Evolutionary conservation across 2,888 invertebrate genomes (phyloP).

Genomic region (Pterostichus niger): DNA sequence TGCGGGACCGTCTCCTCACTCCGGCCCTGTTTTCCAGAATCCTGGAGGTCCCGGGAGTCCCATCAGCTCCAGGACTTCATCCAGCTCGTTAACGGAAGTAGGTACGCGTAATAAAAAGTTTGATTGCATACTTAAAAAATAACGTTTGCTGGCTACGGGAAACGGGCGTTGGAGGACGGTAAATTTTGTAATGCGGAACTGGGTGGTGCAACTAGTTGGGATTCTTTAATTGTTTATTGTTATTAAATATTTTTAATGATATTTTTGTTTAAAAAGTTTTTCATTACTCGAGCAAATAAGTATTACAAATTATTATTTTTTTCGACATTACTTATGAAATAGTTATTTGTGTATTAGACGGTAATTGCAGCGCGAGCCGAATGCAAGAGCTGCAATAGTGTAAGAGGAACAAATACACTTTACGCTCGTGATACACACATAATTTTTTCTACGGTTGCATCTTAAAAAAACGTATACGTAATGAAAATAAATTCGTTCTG

Average conservation of each 20-base stretch:
- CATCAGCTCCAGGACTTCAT: conserved; percentile 71
- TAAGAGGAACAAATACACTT: no score
- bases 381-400: no score
- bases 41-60: conserved; percentile 70
- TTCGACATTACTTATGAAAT: no score
- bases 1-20: conserved; percentile 13
- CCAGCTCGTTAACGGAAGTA: conserved; percentile 70
- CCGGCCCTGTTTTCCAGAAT: conserved; percentile 47
- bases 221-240: not conserved
- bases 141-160: conserved; percentile 18
- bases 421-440: no score
- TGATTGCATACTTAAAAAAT: conserved; percentile 62
- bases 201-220: not conserved
- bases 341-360: no score
- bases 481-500: no score
- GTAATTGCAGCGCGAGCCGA: no score
- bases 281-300: not conserved
- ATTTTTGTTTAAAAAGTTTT: not conserved
- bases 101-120: conserved; percentile 55
- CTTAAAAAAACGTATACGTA: no score
- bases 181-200: conserved; percentile 2
- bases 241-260: not conserved
- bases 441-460: no score
- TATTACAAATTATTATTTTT: no score
- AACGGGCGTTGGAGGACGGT: not conserved